phyloP scores from a whole-genome alignment of 1,140 invertebrate species.

The Lanistes nyassanus region DNA sequence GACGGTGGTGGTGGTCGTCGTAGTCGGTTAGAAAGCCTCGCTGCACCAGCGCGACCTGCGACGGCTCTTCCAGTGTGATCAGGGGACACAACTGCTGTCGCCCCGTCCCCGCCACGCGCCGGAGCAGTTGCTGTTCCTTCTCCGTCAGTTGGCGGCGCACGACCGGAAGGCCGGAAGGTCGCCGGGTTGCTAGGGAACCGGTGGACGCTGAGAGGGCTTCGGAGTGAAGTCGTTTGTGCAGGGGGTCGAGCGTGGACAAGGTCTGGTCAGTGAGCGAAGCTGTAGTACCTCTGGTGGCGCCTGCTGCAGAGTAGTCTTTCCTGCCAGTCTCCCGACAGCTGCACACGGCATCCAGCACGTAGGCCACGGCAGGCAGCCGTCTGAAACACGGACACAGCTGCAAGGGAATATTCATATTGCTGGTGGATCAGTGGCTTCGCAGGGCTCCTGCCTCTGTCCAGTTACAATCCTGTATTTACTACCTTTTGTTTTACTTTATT shows the following conservation, averaged over 20 bases:
- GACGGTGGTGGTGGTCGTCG: too few species aligned
- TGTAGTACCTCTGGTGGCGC: neutral
- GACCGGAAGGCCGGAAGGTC: slow-evolving; percentile 34
- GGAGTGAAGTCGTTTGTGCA: neutral
- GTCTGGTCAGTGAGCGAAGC: slow-evolving; percentile 24
- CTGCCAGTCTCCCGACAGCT: neutral
- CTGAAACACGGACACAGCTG: slow-evolving; percentile 28
- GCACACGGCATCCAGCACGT: slow-evolving; percentile 9
- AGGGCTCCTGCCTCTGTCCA: too few species aligned
- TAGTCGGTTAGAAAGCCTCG: too few species aligned
- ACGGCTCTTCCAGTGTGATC: too few species aligned
- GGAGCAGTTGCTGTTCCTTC: slow-evolving; percentile 25
- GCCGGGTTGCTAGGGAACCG: slow-evolving; percentile 18
- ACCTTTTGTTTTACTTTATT: too few species aligned
- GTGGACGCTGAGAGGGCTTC: neutral
- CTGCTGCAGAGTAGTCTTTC: slow-evolving; percentile 12
- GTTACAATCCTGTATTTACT: too few species aligned
- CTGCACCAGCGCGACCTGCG: too few species aligned
- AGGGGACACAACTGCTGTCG: too few species aligned
- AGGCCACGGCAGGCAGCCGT: slow-evolving; percentile 26
- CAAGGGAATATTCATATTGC: slow-evolving; percentile 22
- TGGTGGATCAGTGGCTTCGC: neutral
- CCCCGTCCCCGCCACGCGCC: slow-evolving; percentile 21
- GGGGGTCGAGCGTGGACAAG: slow-evolving; percentile 17
- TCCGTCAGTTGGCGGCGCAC: slow-evolving; percentile 31